Base-by-base conservation (phyloP, 2,888 invertebrate species). In the Palloptera scutellata region DNA sequence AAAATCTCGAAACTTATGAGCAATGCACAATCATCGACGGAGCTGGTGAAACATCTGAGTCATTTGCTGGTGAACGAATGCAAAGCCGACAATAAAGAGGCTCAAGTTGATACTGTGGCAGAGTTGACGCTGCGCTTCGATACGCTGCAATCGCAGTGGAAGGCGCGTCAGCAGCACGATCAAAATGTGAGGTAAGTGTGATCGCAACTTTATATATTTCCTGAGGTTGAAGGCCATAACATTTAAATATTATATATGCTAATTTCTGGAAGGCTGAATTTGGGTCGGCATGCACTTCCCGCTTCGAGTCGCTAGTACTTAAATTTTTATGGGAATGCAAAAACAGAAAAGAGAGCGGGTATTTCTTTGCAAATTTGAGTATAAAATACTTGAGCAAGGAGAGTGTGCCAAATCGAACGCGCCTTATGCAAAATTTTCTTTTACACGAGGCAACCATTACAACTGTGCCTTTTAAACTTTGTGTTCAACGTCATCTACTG, bases 31-130 rank as follows among this genome's bases (percentile, higher is more conserved):
- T 93, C 94, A 9, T 91, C 91, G 8, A 86, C 94, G 55, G 96
- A 96, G 83, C 84, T 95, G 64, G 90, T 94, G 30, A 91, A 91
- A 79, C 95, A 95, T 86, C 86, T 96, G 55, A 92, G 92, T 67
- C 89, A 89, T 70, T 82, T 94, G 17, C 86, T 96, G 3, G 84
- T 92, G 3, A 90, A 90, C 51, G 94, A 95, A 83, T 93, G 89
- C 80, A 89, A 89, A 66, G 89, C 90, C 19, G 89, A 87, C 1
- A 87, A 88, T 71, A 88, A 89, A 61, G 90, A 91, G 76, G 91
- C 92, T 0, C 88, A 89, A 84, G 85, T 88, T 55, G 87, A 88
- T 72, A 87, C 90, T 83, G 89, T 94, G 12, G 87, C 88, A 73
- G 87, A 88, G 68, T 86, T 94, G 61, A 86, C 89, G 53, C 85